Conservation (phyloP, 2,888 invertebrate genomes). For the Folsomia candida region DNA sequence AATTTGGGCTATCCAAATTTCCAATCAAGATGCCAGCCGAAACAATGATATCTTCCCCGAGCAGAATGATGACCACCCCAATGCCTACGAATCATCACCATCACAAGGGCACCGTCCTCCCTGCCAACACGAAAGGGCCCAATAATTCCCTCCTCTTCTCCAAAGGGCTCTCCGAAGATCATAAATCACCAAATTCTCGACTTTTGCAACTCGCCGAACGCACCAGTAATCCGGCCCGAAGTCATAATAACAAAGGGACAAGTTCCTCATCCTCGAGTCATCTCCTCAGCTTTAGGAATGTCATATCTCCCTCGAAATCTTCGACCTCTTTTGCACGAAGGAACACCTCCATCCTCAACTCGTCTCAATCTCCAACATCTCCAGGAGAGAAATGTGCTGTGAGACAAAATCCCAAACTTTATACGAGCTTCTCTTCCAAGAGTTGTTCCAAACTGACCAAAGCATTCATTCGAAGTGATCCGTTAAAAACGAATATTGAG, state of each 20-base stretch:
- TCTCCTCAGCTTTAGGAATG: slow-evolving; percentile 11
- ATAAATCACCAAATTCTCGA: background rate
- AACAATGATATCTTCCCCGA: background rate
- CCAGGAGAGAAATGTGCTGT: slow-evolving; percentile 14
- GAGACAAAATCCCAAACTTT: slow-evolving; percentile 41
- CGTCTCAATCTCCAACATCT: slow-evolving; percentile 20
- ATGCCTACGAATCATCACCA: too few relatives aligned
- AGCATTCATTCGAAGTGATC: slow-evolving; percentile 43
- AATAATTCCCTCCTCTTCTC: too few relatives aligned
- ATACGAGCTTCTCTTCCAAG: slow-evolving; percentile 46
- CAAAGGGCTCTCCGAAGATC: too few relatives aligned
- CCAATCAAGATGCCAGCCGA: background rate
- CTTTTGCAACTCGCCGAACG: slow-evolving; percentile 2
- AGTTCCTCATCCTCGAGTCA: background rate
- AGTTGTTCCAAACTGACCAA: slow-evolving; percentile 38
- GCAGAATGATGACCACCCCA: background rate
- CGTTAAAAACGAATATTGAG: slow-evolving; percentile 47
- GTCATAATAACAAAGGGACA: too few relatives aligned
- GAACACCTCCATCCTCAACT: slow-evolving; percentile 23
- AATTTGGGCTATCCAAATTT: too few relatives aligned
- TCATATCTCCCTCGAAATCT: background rate
- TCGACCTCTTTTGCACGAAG: slow-evolving; percentile 12
- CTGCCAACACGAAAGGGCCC: too few relatives aligned
- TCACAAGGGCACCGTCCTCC: too few relatives aligned
- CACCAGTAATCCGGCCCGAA: background rate